Conservation (phyloP, 2,797 vertebrate species). For the Tympanoctomys barrerae region DNA sequence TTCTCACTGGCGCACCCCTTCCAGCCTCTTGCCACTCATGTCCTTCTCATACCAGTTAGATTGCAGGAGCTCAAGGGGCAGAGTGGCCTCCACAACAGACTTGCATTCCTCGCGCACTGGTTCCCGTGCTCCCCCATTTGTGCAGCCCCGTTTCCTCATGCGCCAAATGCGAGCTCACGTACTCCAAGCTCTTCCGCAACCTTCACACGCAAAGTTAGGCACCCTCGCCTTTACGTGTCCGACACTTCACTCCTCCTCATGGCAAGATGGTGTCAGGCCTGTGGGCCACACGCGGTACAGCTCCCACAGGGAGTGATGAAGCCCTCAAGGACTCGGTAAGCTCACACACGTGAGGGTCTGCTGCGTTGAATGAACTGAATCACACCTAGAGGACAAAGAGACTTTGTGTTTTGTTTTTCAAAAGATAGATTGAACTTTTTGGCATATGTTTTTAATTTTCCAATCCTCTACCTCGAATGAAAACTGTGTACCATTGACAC, state of each 20-base stretch:
- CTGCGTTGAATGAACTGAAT: conserved; percentile 69
- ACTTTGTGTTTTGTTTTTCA: not conserved
- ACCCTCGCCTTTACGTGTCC: not conserved
- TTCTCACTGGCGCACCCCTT: not conserved
- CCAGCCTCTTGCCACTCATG: not conserved
- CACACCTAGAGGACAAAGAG: not conserved
- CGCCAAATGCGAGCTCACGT: not conserved
- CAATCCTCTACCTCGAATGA: not conserved
- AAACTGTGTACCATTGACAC: conserved; percentile 8
- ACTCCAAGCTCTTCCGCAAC: not conserved
- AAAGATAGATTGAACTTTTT: conserved; percentile 51
- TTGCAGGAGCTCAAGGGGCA: not conserved
- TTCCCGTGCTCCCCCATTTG: not conserved
- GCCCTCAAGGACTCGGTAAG: conserved; percentile 66
- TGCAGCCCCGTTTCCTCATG: not conserved
- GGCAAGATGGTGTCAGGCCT: not conserved
- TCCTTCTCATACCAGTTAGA: not conserved
- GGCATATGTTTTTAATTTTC: conserved; percentile 29
- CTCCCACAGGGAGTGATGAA: conserved; percentile 54
- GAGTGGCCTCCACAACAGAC: not conserved
- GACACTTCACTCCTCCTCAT: conserved; percentile 35
- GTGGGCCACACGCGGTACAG: conserved; percentile 27
- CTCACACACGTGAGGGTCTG: conserved; percentile 52
- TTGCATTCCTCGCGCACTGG: not conserved
- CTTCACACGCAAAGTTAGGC: conserved; percentile 13